A percentile compares a stretch with the other conserved stretches of the same genome.
Evolutionary conservation across 2,797 vertebrate species (phyloP).

Genomic region (Aulostomus chinensis): DNA sequence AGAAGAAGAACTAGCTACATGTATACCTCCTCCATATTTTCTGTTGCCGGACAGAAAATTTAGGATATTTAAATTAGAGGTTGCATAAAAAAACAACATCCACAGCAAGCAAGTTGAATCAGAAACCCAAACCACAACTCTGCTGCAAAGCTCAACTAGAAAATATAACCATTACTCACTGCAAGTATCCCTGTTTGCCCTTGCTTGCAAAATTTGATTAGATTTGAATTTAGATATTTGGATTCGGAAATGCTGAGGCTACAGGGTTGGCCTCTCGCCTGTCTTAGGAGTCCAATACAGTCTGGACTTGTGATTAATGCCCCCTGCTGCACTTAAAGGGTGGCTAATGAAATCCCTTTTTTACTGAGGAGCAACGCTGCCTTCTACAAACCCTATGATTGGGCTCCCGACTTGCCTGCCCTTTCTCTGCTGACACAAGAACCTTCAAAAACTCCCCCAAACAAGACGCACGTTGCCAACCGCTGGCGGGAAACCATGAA

Average conservation of each 20-base stretch:
- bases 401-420: conserved; percentile 51
- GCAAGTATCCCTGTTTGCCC: background rate
- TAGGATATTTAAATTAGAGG: too few relatives aligned
- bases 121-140: too few relatives aligned
- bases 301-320: conserved; percentile 63
- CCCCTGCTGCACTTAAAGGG: conserved; percentile 42
- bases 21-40: too few relatives aligned
- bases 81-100: too few relatives aligned
- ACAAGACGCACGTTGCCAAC: background rate
- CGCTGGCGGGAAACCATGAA: conserved; percentile 19
- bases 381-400: conserved; percentile 61
- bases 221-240: conserved; percentile 10
- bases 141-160: background rate
- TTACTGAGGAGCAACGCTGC: conserved; percentile 36
- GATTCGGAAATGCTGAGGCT: background rate
- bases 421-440: conserved; percentile 28
- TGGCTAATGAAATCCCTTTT: conserved; percentile 66
- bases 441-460: conserved; percentile 7
- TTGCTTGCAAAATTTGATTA: background rate
- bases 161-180: background rate
- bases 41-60: too few relatives aligned
- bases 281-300: conserved; percentile 16
- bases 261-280: conserved; percentile 4
- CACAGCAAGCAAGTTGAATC: too few relatives aligned
- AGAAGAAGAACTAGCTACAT: too few relatives aligned